These are phyloP conservation scores for Drosophila pseudotakahashii DNA, from an alignment of 2,888 invertebrate genomes.

Conservation along the genomic window DNA sequence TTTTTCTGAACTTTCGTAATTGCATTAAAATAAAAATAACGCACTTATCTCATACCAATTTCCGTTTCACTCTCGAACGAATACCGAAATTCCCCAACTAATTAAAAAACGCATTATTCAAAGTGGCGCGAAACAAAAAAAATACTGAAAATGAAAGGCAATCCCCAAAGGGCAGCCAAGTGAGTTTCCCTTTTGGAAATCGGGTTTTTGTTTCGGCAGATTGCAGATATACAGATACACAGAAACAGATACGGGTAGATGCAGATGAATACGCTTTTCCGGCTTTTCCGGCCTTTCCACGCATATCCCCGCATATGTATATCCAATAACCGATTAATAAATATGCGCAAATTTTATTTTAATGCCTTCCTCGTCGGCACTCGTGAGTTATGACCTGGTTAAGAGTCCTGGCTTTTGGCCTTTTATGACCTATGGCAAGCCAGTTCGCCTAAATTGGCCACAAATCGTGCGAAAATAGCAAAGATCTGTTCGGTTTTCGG, in stretches of 20 bases:
- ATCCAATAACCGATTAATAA: conserved; percentile 70
- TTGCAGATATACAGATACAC: conserved; percentile 6
- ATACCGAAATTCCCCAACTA: conserved; percentile 24
- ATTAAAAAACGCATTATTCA: conserved; percentile 40
- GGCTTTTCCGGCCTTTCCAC: conserved; percentile 15
- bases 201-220: conserved; percentile 21
- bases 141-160: conserved; percentile 48
- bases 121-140: neutral
- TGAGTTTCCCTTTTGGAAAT: conserved; percentile 43
- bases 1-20: too few relatives aligned
- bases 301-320: neutral
- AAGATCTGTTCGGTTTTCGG: conserved; percentile 1
- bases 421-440: conserved; percentile 52
- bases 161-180: conserved; percentile 20
- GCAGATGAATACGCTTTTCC: conserved; percentile 23
- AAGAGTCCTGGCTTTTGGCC: conserved; percentile 37
- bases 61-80: conserved; percentile 9
- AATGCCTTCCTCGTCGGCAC: conserved; percentile 41
- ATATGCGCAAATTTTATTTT: conserved; percentile 64
- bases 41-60: conserved; percentile 7
- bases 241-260: neutral
- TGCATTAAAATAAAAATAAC: too few relatives aligned
- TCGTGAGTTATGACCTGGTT: conserved; percentile 50
- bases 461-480: conserved; percentile 64
- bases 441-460: conserved; percentile 49